Base-by-base conservation (phyloP, 1,140 invertebrate genomes). In the Pararge aegeria region DNA sequence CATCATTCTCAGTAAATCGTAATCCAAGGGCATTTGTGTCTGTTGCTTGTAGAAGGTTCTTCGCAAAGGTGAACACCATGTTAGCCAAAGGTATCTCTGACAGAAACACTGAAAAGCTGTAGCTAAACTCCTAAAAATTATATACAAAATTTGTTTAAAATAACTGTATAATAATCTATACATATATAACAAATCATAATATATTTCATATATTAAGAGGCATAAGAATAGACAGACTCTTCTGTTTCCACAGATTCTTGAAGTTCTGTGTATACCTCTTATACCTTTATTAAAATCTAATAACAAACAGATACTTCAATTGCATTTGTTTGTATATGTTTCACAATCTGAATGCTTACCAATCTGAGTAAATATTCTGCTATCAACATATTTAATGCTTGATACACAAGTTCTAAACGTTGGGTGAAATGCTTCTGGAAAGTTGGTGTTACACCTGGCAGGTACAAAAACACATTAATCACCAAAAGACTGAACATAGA, bases 361-460 rank as follows among this genome's bases (percentile, higher is more conserved):
- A 84, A 64, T 61, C 82, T 72, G 5, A 92, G 55, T 13, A 93
- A 78, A 80, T 92, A 92, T 73, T 93, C 92, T 21, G 86, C 90
- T 44, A 93, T 83, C 18, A 93, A 68, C 16, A 92, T 87, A 75
- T 92, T 92, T 13, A 92, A 64, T 9, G 91, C 92, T 83, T 93
- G 91, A 49, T 83, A 82, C 55, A 83, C 81, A 1, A 89, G 80
- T 16, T 91, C 90, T 48, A 89, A 63, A 18, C 73, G 74, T 66
- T 86, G 79, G 9, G 70, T 68, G 40, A 86, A 83, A 62, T 81
- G 55, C 53, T 82, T 83, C 42, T 86, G 80, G 38, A 77, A 84
- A 51, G 67, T 7, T 21, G 72, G 73, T 18, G 69, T 63, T 4
- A 78, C 75, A 46, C 81, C 86, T 88, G 55, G 54, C 74, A 75